These are phyloP conservation scores for Agrypnus murinus DNA, from an alignment of 2,888 invertebrate genomes.

Conservation along the genomic window DNA sequence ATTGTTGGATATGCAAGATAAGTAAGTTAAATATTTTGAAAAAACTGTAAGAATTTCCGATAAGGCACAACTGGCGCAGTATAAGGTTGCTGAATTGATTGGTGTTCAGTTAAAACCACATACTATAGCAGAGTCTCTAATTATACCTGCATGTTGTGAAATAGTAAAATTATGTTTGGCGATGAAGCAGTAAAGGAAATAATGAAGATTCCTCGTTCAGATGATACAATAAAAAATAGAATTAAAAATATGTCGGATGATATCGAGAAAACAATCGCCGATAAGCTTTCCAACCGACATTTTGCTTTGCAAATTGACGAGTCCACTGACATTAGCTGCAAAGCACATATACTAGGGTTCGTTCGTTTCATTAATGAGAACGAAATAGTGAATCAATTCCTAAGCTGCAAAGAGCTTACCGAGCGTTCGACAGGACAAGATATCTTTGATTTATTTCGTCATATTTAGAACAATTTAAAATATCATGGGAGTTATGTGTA, in stretches of 20 bases:
- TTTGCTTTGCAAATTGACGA: slow-evolving; percentile 3
- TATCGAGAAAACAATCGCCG: neutral
- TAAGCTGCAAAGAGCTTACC: neutral
- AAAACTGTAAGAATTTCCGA: neutral
- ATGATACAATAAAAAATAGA: neutral
- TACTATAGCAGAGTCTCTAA: neutral
- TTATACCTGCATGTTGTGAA: neutral
- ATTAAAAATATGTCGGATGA: neutral
- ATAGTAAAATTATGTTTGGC: slow-evolving; percentile 2
- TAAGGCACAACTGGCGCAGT: neutral
- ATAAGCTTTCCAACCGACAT: no score
- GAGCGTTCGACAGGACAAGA: neutral
- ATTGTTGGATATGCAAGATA: neutral
- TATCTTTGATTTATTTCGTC: neutral
- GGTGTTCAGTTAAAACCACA: neutral
- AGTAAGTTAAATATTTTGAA: neutral
- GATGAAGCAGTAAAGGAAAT: slow-evolving; percentile 6
- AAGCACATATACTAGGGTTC: neutral
- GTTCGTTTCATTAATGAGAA: neutral
- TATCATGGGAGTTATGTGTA: slow-evolving; percentile 5
- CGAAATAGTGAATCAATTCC: slow-evolving; percentile 4
- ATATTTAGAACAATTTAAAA: neutral
- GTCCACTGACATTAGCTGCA: neutral
- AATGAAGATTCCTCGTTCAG: slow-evolving; percentile 3
- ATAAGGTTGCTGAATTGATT: slow-evolving; percentile 1